Base-by-base conservation (phyloP, 2,113 vertebrate genomes). In the Sebastes fasciatus region DNA sequence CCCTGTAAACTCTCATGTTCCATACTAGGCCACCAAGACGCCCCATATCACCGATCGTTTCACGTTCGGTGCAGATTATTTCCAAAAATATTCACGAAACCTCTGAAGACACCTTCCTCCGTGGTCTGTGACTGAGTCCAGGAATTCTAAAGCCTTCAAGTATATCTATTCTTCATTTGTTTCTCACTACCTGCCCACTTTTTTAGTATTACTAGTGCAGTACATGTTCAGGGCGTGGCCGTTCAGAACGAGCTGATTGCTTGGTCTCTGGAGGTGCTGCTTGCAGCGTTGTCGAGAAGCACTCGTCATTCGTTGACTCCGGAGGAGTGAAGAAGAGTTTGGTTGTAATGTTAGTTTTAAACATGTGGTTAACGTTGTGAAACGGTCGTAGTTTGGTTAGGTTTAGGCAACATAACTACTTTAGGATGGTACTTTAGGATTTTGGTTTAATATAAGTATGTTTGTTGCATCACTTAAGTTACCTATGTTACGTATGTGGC, bases 81-180 rank as follows among this genome's bases (percentile, higher is more conserved):
- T n/a, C 34, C 4, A 14, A 55, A 55, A 40, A 2, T 62, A 69
- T 55, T 54, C 7, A 4, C 10, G 12, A 46, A 19, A 26, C 55
- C 10, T 60, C 13, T 26, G 21, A 34, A 11, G 1, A 61, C 19
- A 21, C 5, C 2, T 45, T 34, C n/a, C 14, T 7, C 13, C 1
- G 0, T 69, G 13, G 12, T 17, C 42, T 45, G 12, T 48, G 70
- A 45, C 58, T 34, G 57, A 49, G 8, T 48, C 42, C 1, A 43
- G 19, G 34, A 45, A 58, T 16, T 55, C 11, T 42, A 8, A 57
- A 23, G 34, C 10, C 16, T 14, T 42, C 4, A 54, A 23, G 2
- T 61, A 9, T 62, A 49, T 74, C 16, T 74, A 5, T 34, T 74
- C 10, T 49, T 74, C 6, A 17, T 49, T 62, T 74, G 26, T 63